phyloP scores from a whole-genome alignment of 2,888 invertebrate species.

The Steromphala cineraria region DNA sequence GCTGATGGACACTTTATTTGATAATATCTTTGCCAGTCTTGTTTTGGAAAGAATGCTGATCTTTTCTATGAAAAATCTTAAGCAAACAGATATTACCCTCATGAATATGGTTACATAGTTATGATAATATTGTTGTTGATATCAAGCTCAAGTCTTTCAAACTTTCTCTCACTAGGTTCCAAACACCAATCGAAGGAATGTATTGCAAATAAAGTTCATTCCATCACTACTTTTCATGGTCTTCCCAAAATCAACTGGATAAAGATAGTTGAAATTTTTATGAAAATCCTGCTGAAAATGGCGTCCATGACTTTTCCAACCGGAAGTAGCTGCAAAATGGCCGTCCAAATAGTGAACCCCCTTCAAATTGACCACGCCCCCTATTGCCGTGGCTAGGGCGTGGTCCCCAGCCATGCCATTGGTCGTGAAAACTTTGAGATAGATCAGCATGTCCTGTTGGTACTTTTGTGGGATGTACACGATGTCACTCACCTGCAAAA shows the following conservation, averaged over 20 bases:
- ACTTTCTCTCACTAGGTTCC: not conserved
- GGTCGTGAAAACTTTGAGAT: not conserved
- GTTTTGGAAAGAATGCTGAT: no score
- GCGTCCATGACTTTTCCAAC: not conserved
- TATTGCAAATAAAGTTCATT: not conserved
- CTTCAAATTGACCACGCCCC: not conserved
- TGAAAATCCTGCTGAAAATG: not conserved
- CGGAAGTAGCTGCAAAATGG: not conserved
- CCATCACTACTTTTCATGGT: not conserved
- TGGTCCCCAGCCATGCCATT: not conserved
- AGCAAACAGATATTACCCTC: no score
- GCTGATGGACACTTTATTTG: no score
- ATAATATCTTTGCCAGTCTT: no score
- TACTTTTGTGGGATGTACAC: slow-evolving; percentile 8
- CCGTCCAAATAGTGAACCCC: not conserved
- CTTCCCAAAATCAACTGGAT: slow-evolving; percentile 1
- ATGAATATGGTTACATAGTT: no score
- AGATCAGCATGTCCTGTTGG: not conserved
- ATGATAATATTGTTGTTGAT: no score
- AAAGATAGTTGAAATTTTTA: not conserved
- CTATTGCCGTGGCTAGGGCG: not conserved
- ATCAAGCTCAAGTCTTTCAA: no score
- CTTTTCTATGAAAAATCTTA: no score
- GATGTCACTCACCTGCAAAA: not conserved
- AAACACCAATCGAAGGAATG: not conserved